Conservation (phyloP, 1,140 invertebrate genomes). For the Rhagoletis zephyria region DNA sequence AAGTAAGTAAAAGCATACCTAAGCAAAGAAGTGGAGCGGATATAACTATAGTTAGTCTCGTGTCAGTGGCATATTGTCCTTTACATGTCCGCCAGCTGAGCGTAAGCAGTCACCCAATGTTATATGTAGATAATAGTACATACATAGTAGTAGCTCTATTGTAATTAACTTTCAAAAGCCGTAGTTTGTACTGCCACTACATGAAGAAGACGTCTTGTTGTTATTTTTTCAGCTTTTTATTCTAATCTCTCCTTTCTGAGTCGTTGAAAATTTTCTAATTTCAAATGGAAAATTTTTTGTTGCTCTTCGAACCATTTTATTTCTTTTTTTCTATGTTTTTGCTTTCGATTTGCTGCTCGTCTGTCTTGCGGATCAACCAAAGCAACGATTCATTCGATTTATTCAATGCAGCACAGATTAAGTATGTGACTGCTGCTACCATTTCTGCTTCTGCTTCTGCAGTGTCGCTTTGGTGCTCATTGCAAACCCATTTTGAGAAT, state of each 20-base stretch:
- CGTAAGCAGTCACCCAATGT: no score
- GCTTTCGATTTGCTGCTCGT: background rate
- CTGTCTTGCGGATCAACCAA: slow-evolving; percentile 2
- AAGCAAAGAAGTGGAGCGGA: no score
- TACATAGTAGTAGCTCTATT: background rate
- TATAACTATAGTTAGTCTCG: no score
- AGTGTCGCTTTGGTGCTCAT: background rate
- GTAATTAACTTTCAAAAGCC: slow-evolving; percentile 27
- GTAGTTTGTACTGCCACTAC: no score
- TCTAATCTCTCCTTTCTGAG: slow-evolving; percentile 2
- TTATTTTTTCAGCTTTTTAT: background rate
- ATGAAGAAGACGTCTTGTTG: background rate
- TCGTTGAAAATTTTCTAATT: background rate
- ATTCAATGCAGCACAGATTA: slow-evolving; percentile 31
- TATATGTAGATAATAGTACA: background rate
- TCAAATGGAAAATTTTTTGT: slow-evolving; percentile 22
- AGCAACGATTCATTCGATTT: slow-evolving; percentile 45
- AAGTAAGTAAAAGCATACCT: no score
- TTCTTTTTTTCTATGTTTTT: background rate
- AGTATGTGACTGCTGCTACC: background rate
- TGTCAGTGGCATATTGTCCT: no score
- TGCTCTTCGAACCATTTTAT: background rate
- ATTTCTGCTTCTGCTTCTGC: background rate
- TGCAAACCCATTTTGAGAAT: slow-evolving; percentile 34
- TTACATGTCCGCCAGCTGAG: no score